phyloP scores from a whole-genome alignment of 2,888 invertebrate species.

The Idaea biselata region DNA sequence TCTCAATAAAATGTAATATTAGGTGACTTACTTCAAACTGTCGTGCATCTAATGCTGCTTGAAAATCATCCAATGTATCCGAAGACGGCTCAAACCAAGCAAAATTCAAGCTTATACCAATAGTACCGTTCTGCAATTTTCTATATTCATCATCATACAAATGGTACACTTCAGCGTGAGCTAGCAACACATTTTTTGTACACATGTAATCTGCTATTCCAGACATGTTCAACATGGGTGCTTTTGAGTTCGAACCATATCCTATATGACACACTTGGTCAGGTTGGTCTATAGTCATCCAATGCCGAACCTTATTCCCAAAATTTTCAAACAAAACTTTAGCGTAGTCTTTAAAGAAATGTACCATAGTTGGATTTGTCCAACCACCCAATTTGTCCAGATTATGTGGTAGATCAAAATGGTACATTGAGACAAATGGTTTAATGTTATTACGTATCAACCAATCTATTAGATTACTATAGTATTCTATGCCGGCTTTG shows the following conservation, averaged over 20 bases:
- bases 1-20: not conserved
- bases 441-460: conserved; percentile 76
- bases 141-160: conserved; percentile 56
- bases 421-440: conserved; percentile 82
- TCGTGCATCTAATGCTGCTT: conserved; percentile 74
- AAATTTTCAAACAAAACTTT: conserved; percentile 70
- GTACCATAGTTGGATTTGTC: conserved; percentile 74
- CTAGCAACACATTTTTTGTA: conserved; percentile 74
- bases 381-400: conserved; percentile 81
- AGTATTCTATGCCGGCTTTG: conserved; percentile 81
- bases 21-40: conserved; percentile 74
- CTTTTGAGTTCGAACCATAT: conserved; percentile 50
- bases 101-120: conserved; percentile 59
- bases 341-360: conserved; percentile 81
- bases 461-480: conserved; percentile 82
- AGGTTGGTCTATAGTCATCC: conserved; percentile 83
- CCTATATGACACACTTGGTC: conserved; percentile 59
- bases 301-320: conserved; percentile 72
- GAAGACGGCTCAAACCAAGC: conserved; percentile 76
- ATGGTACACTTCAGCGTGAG: conserved; percentile 76
- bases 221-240: conserved; percentile 58
- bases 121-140: conserved; percentile 40
- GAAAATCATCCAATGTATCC: conserved; percentile 63
- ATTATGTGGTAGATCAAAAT: conserved; percentile 82
- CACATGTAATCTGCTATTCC: conserved; percentile 78